These are phyloP conservation scores for Epistrophella euchroma DNA, from an alignment of 2,888 invertebrate genomes.

Conservation along the genomic window DNA sequence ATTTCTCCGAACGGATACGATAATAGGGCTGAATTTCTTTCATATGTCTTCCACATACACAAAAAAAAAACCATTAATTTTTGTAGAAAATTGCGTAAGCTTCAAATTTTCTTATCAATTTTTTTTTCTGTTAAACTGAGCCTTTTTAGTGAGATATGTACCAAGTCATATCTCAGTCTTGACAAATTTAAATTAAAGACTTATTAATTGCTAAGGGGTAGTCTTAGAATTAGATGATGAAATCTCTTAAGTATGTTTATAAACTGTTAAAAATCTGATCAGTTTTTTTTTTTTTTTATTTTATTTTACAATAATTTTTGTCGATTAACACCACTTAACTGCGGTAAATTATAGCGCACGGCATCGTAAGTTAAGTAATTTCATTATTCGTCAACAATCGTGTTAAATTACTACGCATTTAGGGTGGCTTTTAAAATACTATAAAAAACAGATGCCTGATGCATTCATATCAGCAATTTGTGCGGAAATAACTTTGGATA, in stretches of 20 bases:
- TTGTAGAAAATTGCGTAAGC: neutral
- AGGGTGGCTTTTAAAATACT: neutral
- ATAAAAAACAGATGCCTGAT: constrained; percentile 22
- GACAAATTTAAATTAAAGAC: neutral
- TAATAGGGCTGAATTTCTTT: no score
- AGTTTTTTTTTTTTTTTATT: neutral
- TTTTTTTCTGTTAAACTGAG: neutral
- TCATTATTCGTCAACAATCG: constrained; percentile 7
- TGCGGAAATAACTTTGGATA: constrained; percentile 15
- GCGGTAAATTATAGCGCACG: constrained; percentile 2
- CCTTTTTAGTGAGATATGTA: neutral
- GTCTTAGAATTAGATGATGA: neutral
- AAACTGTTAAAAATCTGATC: neutral
- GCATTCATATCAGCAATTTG: constrained; percentile 22
- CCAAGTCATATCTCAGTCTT: no score
- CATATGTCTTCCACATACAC: neutral
- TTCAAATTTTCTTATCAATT: neutral
- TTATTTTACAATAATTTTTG: neutral
- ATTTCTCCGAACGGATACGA: no score
- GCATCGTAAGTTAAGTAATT: constrained; percentile 3
- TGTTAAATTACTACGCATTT: constrained; percentile 13
- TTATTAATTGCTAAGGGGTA: neutral
- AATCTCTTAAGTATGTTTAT: neutral
- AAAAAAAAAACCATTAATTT: neutral
- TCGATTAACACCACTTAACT: neutral